Evolutionary conservation across 2,888 invertebrate species (phyloP), one percentile per base, ranked within the genome.

Genomic region (Oscheius onirici): DNA sequence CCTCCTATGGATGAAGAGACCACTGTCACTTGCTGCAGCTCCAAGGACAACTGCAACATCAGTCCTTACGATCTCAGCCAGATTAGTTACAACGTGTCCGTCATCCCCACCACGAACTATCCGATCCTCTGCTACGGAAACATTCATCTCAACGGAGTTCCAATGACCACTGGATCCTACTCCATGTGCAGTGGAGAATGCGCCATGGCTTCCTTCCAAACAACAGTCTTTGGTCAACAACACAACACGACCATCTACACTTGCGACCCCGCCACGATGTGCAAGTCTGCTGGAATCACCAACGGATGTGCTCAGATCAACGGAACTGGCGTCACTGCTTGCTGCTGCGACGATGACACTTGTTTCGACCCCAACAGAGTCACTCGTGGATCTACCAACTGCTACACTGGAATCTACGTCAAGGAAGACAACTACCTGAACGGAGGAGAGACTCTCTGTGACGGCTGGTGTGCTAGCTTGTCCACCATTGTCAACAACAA

Each of bases 1-100:
- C 77, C 79, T 57, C 79, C 79, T 57, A 73, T 77, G 51, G 79
- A 79, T 34, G 77, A 79, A 60, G 79, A 79, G 51, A 66, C 73
- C 52, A 66, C 71, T 22, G 68, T 72, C 17, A 72, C 51, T 61
- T 79, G 79, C 63, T 79, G 79, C 69, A 76, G 76, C 43, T 73
- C 73, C n/a, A 20, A 15, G 10, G 69, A 79, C 71, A 79, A 79
- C 74, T 78, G 79, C 58, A 79, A 79, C 61, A 75, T 78, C 63
- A 52, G n/a, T 24, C 26, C 51, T 15, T 28, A 41, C 13, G 74
- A 76, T 65, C 54, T 55, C 20, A 61, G 67, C n/a, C 46, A 61
- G 55, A 75, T 79, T 63, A 63, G 58, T 13, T 58, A 73, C 49
- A 74, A 77, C 69, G 68, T 60, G 22, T 67, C 74, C 44, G 67